These are phyloP conservation scores for Cabera pusaria DNA, from an alignment of 2,888 invertebrate species.

Conservation along the genomic window DNA sequence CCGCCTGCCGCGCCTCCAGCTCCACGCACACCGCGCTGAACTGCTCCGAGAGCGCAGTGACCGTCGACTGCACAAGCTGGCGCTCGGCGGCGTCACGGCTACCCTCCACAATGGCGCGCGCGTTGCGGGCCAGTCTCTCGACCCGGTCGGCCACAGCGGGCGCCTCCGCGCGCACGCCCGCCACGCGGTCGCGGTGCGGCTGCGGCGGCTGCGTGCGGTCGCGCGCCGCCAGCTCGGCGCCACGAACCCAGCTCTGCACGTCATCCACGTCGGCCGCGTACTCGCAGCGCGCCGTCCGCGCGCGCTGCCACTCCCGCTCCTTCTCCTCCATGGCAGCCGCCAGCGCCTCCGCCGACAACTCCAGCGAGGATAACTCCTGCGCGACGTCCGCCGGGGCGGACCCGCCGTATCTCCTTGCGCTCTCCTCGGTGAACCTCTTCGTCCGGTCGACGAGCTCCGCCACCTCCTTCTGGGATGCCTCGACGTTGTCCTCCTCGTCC, in stretches of 20 bases:
- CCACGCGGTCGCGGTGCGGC: conserved; percentile 89
- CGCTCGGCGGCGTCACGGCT: conserved; percentile 91
- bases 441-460: conserved; percentile 82
- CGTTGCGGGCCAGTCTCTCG: conserved; percentile 90
- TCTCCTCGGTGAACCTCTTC: conserved; percentile 82
- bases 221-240: conserved; percentile 92
- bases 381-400: conserved; percentile 90
- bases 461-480: conserved; percentile 82
- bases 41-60: conserved; percentile 90
- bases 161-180: conserved; percentile 90
- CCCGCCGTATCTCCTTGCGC: conserved; percentile 85
- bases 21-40: conserved; percentile 89
- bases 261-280: conserved; percentile 91
- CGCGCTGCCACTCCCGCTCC: conserved; percentile 93
- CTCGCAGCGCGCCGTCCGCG: conserved; percentile 91
- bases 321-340: conserved; percentile 93
- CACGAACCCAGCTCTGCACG: conserved; percentile 92
- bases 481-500: conserved; percentile 86
- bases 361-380: conserved; percentile 91
- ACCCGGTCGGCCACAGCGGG: conserved; percentile 88
- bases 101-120: conserved; percentile 90
- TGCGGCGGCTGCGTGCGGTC: conserved; percentile 91
- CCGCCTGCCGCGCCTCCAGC: conserved; percentile 92
- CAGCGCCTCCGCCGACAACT: conserved; percentile 91
- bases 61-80: conserved; percentile 88